Evolutionary conservation across 1,140 invertebrate genomes (phyloP), one percentile per base, ranked within the genome.

Genomic region (Drosophila mayri): DNA sequence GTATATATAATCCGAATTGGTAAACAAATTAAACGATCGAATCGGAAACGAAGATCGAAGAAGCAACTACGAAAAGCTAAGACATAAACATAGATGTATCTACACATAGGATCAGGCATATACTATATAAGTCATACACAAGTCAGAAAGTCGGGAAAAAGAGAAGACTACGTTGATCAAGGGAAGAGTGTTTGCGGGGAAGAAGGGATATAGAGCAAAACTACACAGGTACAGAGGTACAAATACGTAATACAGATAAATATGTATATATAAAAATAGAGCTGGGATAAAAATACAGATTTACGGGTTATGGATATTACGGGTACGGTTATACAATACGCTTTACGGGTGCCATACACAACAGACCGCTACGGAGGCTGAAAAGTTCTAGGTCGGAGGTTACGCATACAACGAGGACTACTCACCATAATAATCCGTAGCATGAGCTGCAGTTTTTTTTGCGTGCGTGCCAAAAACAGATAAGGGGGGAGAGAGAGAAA

Each of bases 341-440:
- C 28, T 57, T 54, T 72, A 71, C 68, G 67, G 64, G 67, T 71
- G 64, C 35, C 37, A 18, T 32, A 58, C 52, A 71, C 52, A 47
- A 71, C 52, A 47, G 37, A 49, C 44, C 66, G 66, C 66, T 62
- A 80, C 68, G 54, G 52, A 58, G 61, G 59, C 55, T 47, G 59
- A 68, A 66, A 63, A 83, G 85, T 84, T 74, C 63, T 81, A 77
- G 54, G 58, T 76, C 85, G 84, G 93, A 94, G 92, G 94, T 94
- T 94, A 85, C 88, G 73, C 40, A 76, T 52, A 77, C 82, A 92
- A 86, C 85, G 95, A 95, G 49, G 74, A 84, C 85, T 90, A 98
- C 98, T 99, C 98, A 99, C 98, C 98, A 97, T 99, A 99, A 95
- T 98, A 99, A 95, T 98, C 98, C 95, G 98, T 98, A 93, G 97